A percentile compares a stretch with the other conserved stretches of the same genome.
Conservation (phyloP, 2,113 vertebrate genomes). For the Setophaga coronata region DNA sequence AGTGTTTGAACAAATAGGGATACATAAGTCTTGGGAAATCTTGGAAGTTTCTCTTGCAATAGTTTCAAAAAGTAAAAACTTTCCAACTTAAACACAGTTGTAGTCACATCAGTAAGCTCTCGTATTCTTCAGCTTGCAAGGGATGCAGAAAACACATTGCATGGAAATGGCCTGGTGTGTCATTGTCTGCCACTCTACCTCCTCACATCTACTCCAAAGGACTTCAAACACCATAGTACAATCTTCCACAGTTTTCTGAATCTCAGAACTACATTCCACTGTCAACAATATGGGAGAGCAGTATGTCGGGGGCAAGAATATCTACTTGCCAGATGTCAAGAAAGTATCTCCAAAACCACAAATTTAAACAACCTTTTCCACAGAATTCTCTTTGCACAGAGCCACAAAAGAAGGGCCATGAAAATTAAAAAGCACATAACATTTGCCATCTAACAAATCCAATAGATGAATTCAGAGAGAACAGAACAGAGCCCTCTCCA, state of each 20-base stretch:
- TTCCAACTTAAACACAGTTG: not conserved
- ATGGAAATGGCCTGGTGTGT: accelerated
- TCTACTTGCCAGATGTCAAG: not conserved
- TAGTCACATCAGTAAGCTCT: not conserved
- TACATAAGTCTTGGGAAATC: not conserved
- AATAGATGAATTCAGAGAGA: not conserved
- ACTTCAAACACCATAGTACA: not conserved
- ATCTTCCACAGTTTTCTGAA: not conserved
- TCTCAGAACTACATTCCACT: not conserved
- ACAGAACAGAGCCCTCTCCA: not conserved
- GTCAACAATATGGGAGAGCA: not conserved
- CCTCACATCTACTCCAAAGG: not conserved
- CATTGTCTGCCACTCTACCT: accelerated
- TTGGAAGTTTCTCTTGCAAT: not conserved
- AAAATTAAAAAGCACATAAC: not conserved
- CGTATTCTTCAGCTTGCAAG: accelerated
- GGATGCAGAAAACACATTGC: not conserved
- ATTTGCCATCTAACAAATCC: not conserved
- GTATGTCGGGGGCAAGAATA: not conserved
- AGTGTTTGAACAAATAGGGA: not conserved
- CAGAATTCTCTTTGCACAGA: not conserved
- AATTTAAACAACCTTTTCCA: not conserved
- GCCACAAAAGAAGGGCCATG: not conserved
- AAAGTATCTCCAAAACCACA: not conserved
- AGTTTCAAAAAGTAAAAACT: not conserved